phyloP scores from a whole-genome alignment of 2,113 vertebrate species.

The Ursus arctos region DNA sequence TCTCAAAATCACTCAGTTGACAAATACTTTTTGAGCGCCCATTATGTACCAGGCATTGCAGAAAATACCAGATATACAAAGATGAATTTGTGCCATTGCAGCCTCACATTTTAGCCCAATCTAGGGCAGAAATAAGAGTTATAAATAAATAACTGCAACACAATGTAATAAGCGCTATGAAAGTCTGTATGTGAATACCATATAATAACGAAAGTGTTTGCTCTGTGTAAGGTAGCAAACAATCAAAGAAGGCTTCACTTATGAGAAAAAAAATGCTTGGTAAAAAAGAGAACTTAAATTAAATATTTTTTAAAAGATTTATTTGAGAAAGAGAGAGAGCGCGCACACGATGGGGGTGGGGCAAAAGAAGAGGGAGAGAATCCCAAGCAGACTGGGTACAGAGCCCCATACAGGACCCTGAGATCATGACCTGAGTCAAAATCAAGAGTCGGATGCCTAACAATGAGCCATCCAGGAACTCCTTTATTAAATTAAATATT shows the following conservation, averaged over 20 bases:
- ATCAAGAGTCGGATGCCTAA: background rate
- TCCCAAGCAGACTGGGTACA: background rate
- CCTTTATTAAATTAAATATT: background rate
- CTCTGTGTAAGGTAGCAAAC: background rate
- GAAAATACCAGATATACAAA: background rate
- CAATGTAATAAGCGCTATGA: background rate
- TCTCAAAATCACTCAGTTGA: constrained; percentile 28
- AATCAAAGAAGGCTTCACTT: background rate
- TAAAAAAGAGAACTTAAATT: background rate
- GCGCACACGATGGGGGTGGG: background rate
- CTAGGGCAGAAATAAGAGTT: background rate
- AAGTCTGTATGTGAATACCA: background rate
- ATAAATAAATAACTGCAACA: background rate
- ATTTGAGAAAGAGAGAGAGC: background rate
- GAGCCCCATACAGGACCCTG: background rate
- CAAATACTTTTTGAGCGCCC: background rate
- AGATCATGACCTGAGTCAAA: background rate
- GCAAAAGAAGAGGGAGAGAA: background rate
- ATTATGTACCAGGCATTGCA: background rate
- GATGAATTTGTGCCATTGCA: background rate
- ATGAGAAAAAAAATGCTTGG: background rate
- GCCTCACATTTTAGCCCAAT: background rate
- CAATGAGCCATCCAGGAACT: background rate
- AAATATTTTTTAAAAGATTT: constrained; percentile 5
- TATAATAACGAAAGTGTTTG: background rate